Evolutionary conservation across 2,888 invertebrate species (phyloP).

Genomic region (Drosophila kuntzei): DNA sequence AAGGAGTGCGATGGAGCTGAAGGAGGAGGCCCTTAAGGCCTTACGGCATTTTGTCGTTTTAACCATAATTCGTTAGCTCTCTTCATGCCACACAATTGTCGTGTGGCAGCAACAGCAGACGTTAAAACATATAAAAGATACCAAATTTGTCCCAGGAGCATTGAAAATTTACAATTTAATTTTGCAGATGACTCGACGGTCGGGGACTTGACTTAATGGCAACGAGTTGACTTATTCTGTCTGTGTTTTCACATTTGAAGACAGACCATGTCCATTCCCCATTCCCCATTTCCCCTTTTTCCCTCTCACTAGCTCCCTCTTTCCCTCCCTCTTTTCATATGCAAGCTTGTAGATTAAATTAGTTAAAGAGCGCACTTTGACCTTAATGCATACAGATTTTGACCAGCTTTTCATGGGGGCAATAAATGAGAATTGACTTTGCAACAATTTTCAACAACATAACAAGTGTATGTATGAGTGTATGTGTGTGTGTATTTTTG

Average conservation of each 20-base stretch:
- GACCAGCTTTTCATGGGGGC: constrained; percentile 43
- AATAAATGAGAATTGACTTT: constrained; percentile 49
- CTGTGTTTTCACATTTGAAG: constrained; percentile 51
- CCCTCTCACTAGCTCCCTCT: too few species aligned
- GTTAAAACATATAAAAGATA: constrained; percentile 67
- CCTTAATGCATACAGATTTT: constrained; percentile 51
- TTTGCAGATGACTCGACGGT: constrained; percentile 66
- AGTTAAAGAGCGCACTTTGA: constrained; percentile 56
- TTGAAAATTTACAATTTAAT: constrained; percentile 79
- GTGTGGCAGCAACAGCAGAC: constrained; percentile 47
- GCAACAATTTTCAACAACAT: constrained; percentile 6
- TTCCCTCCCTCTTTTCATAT: background rate
- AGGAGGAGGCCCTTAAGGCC: constrained; percentile 21
- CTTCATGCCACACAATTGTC: constrained; percentile 16
- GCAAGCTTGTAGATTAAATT: constrained; percentile 53
- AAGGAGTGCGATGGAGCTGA: constrained; percentile 6
- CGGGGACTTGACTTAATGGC: constrained; percentile 34
- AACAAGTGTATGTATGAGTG: background rate
- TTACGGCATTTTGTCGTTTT: constrained; percentile 20
- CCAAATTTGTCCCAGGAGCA: constrained; percentile 76
- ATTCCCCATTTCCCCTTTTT: background rate
- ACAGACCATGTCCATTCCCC: constrained; percentile 17
- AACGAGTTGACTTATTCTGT: constrained; percentile 45
- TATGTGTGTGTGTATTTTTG: background rate
- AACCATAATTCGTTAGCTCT: constrained; percentile 68